phyloP scores from a whole-genome alignment of 2,888 invertebrate species.

The Corythucha ciliata region DNA sequence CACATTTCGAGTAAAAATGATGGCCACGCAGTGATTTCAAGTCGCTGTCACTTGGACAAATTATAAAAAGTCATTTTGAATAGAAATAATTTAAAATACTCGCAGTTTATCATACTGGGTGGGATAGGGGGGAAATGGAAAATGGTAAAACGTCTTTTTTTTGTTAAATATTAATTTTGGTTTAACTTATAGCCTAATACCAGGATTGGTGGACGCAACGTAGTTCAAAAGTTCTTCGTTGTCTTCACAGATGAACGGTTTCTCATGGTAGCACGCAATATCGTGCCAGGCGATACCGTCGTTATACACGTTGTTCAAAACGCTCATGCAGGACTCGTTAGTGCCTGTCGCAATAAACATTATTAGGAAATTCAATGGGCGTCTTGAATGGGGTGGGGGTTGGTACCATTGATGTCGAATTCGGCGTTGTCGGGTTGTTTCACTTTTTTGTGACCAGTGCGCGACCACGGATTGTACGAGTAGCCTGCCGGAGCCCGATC shows the following conservation, averaged over 20 bases:
- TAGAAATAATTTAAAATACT: no score
- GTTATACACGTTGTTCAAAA: slow-evolving; percentile 85
- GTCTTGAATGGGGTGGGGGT: not conserved
- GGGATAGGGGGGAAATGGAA: no score
- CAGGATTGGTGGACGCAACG: slow-evolving; percentile 73
- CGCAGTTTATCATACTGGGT: no score
- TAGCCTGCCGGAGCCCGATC: slow-evolving; percentile 54
- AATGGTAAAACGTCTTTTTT: no score
- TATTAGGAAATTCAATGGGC: not conserved
- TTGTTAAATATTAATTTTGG: no score
- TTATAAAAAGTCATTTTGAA: no score
- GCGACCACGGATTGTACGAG: slow-evolving; percentile 83
- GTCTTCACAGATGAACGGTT: slow-evolving; percentile 84
- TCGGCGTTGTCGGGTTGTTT: slow-evolving; percentile 86
- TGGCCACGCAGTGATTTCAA: no score
- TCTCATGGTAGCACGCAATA: slow-evolving; percentile 87
- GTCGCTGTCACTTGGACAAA: no score
- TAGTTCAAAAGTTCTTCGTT: slow-evolving; percentile 79
- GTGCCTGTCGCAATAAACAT: slow-evolving; percentile 46
- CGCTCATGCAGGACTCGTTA: slow-evolving; percentile 74
- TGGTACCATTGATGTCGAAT: slow-evolving; percentile 65
- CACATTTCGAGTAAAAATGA: no score
- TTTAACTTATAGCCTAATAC: slow-evolving; percentile 66
- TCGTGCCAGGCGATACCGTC: slow-evolving; percentile 92
- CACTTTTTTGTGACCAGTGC: slow-evolving; percentile 80